Evolutionary conservation across 2,888 invertebrate species (phyloP), one percentile per base, ranked within the genome.

Genomic region (Crematogaster levior): DNA sequence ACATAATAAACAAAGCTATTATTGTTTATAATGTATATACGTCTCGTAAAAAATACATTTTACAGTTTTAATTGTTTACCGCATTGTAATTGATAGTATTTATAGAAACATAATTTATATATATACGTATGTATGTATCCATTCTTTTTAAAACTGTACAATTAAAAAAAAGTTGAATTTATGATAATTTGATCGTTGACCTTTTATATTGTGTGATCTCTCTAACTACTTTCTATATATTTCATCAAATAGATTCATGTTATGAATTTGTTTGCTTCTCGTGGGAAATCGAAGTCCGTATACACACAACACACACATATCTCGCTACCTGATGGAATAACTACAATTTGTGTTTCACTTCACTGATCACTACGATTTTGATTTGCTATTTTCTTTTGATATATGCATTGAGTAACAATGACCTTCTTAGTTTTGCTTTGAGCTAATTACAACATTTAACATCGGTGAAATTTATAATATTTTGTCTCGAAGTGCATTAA

Each of bases 201-300:
- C 51, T 63, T 70, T 18, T 63, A 61, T 66, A 60, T 77, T 37
- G n/a, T n/a, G 27, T 21, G 30, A n/a, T 24, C 30, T 53, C 21
- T 61, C 12, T 37, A 46, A 5, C 15, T 9, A 10, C 37, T 58
- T 65, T 74, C 15, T 48, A 34, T 70, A 34, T 63, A 51, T n/a
- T 77, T 70, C 30, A 3, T 18, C 48, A 61, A 53, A 80, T 80
- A 84, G 79, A 87, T 82, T n/a, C 30, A 75, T 82, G 58, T 87
- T 87, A 85, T 88, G 85, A 87, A 79, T 88, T 84, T 53, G 68
- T 68, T 66, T 82, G 80, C 18, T 84, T 82, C 85, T 51, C 85
- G 60, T 63, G 85, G 84, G 84, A 87, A 88, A 84, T 84, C 82
- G 73, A 70, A 43, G 70, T 58, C 24, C 74, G 63, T 81, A 66